phyloP scores from a whole-genome alignment of 2,113 vertebrate species.

The Ochotona princeps region DNA sequence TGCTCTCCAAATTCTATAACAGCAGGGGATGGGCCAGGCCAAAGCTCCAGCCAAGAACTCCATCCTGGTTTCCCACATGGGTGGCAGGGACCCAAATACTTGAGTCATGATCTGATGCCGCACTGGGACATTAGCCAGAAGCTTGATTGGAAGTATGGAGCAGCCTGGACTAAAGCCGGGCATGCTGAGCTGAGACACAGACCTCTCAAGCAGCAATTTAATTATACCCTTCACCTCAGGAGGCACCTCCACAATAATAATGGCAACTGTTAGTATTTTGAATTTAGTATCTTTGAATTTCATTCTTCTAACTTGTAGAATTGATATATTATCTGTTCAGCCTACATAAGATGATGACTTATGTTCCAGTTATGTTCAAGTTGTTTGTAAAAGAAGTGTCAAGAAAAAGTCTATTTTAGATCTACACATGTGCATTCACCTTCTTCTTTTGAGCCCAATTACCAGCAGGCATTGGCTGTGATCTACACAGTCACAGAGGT shows the following conservation, averaged over 20 bases:
- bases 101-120: too few relatives aligned
- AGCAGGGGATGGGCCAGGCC: too few relatives aligned
- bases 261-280: background rate
- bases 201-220: too few relatives aligned
- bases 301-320: slow-evolving; percentile 14
- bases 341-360: background rate
- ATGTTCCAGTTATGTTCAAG: background rate
- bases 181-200: too few relatives aligned
- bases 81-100: too few relatives aligned
- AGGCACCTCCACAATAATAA: background rate
- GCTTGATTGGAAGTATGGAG: too few relatives aligned
- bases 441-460: background rate
- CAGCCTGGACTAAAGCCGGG: too few relatives aligned
- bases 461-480: background rate
- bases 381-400: slow-evolving; percentile 15
- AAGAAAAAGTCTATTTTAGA: background rate
- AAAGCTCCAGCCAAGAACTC: too few relatives aligned
- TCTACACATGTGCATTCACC: background rate
- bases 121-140: too few relatives aligned
- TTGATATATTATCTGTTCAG: background rate
- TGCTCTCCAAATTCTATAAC: too few relatives aligned
- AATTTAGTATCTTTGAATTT: background rate
- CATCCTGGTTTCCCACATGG: too few relatives aligned
- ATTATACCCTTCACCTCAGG: too few relatives aligned
- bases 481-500: background rate